Percentiles rank a stretch among this genome's conserved stretches.
Conservation (phyloP, 2,113 vertebrate species). For the Neomonachus schauinslandi region DNA sequence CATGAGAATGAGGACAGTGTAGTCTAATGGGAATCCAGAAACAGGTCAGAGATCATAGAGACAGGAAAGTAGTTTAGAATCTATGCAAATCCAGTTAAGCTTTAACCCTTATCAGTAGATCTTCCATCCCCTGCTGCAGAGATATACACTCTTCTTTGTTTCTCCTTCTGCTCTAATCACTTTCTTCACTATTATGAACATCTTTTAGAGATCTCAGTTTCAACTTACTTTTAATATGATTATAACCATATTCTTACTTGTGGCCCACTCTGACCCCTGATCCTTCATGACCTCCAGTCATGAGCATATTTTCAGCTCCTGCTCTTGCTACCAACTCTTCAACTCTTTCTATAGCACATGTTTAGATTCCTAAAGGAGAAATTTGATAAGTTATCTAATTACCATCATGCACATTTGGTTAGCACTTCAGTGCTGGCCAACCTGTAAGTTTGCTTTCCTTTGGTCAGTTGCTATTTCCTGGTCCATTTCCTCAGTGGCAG, state of each 20-base stretch:
- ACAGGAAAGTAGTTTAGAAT: background rate
- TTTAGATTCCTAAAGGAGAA: background rate
- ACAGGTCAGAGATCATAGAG: background rate
- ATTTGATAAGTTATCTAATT: background rate
- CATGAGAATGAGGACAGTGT: background rate
- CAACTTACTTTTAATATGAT: background rate
- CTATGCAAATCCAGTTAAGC: background rate
- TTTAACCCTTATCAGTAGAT: background rate
- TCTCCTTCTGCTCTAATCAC: background rate
- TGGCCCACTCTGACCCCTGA: background rate
- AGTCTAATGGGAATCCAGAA: background rate
- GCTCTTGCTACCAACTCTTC: background rate
- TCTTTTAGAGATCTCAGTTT: background rate
- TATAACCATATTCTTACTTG: slow-evolving; percentile 11
- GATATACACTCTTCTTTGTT: background rate
- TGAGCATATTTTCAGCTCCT: background rate
- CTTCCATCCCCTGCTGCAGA: background rate
- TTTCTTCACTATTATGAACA: background rate
- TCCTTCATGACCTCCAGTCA: background rate
- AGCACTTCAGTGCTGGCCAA: background rate
- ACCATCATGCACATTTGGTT: background rate
- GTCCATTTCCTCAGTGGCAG: background rate
- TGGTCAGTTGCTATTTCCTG: background rate
- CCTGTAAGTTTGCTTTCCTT: background rate
- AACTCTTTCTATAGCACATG: background rate